Evolutionary conservation across 2,888 invertebrate genomes (phyloP).

Genomic region (Eutolmus rufibarbis): DNA sequence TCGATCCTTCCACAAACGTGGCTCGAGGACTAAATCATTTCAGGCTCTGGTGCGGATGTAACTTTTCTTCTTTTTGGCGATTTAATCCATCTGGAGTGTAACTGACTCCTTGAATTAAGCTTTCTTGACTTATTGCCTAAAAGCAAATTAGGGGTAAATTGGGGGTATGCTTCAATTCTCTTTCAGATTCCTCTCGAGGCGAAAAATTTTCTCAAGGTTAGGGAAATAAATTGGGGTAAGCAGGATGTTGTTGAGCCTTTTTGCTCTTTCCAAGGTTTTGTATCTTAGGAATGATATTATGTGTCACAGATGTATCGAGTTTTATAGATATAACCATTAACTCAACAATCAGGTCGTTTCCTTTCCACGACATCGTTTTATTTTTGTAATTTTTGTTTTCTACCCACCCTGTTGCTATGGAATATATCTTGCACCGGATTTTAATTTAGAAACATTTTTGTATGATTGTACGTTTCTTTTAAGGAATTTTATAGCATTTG

Average conservation of each 20-base stretch:
- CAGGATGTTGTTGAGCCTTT: neutral
- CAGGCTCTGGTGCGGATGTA: neutral
- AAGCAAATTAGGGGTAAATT: neutral
- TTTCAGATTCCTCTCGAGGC: neutral
- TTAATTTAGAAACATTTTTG: no score
- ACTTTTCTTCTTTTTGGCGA: neutral
- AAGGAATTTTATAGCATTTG: no score
- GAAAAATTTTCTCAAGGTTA: neutral
- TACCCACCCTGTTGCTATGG: no score
- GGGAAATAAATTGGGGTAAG: neutral
- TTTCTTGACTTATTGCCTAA: neutral
- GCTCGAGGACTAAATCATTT: neutral
- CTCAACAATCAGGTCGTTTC: no score
- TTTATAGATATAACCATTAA: no score
- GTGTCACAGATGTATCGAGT: neutral
- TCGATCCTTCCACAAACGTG: neutral
- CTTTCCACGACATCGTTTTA: no score
- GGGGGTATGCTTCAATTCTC: neutral
- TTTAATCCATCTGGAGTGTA: neutral
- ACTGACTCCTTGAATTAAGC: neutral
- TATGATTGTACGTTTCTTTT: no score
- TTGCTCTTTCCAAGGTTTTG: neutral
- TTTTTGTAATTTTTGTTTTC: no score
- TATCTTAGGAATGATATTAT: neutral
- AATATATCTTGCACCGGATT: no score